Percentiles rank a stretch among this genome's conserved stretches.
phyloP scores from a whole-genome alignment of 2,797 vertebrate species.

The Mionectes olivaceus region DNA sequence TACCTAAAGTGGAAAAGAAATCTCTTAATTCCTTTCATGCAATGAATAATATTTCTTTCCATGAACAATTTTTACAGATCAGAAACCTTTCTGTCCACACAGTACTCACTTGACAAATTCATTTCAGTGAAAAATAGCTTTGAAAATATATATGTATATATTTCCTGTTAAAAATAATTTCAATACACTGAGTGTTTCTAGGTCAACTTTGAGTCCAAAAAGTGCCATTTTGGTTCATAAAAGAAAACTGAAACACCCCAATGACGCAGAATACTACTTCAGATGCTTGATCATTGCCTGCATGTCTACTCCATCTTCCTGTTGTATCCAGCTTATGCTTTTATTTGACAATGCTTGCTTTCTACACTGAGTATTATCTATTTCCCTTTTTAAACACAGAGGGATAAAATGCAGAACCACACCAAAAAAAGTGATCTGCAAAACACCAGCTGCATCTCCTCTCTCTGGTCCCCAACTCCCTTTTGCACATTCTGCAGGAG shows the following conservation, averaged over 20 bases:
- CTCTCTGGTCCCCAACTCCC: neutral
- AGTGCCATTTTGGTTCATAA: neutral
- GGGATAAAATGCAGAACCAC: neutral
- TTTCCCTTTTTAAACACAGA: fast-evolving
- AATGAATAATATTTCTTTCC: neutral
- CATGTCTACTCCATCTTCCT: neutral
- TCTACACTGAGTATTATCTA: neutral
- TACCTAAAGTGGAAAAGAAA: neutral
- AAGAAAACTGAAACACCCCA: neutral
- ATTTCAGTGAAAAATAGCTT: neutral
- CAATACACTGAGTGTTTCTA: neutral
- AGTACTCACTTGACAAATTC: neutral
- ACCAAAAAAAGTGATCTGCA: neutral
- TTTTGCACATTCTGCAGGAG: neutral
- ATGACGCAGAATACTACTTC: neutral
- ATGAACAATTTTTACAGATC: neutral
- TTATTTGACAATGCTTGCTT: neutral
- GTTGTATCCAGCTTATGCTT: neutral
- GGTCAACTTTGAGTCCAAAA: neutral
- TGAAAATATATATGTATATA: neutral
- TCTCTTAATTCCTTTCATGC: neutral
- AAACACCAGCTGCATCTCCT: neutral
- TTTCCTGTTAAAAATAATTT: neutral
- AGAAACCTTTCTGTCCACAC: neutral
- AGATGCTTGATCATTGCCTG: neutral